Percentiles rank a stretch among this genome's conserved stretches.
These are phyloP conservation scores for Arrhopalites spinosus DNA, from an alignment of 2,888 invertebrate species.

Conservation along the genomic window DNA sequence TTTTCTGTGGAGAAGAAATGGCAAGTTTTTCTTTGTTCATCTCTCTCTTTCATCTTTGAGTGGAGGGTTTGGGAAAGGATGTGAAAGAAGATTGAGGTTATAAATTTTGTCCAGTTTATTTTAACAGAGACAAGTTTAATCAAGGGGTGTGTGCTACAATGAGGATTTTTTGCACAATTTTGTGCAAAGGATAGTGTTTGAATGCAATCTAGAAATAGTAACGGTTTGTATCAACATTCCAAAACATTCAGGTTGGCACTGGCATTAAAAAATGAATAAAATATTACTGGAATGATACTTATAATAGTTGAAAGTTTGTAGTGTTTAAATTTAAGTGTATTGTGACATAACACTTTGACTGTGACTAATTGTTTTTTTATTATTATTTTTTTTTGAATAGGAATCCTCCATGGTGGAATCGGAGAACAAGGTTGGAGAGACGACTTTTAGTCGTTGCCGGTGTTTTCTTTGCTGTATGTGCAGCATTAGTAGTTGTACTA, in stretches of 20 bases:
- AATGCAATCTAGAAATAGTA: conserved; percentile 55
- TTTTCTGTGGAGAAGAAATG: too few species aligned
- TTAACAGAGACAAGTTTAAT: too few species aligned
- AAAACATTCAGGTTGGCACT: conserved; percentile 51
- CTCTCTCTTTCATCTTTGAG: too few species aligned
- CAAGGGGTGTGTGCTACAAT: too few species aligned
- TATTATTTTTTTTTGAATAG: background rate
- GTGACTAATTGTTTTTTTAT: background rate
- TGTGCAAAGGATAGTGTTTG: conserved; percentile 31
- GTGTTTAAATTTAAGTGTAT: background rate
- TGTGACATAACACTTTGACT: background rate
- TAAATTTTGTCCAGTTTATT: too few species aligned
- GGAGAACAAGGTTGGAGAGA: conserved; percentile 74
- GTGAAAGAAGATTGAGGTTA: too few species aligned
- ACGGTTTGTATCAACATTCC: conserved; percentile 54
- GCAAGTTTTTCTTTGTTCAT: too few species aligned
- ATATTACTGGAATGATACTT: too few species aligned
- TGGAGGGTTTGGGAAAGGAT: too few species aligned
- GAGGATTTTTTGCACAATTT: conserved; percentile 1
- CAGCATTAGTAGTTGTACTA: conserved; percentile 68
- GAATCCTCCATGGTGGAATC: conserved; percentile 65
- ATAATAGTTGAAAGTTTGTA: too few species aligned
- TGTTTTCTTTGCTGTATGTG: conserved; percentile 66
- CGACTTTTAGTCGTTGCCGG: conserved; percentile 68
- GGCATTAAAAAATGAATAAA: background rate